These are phyloP conservation scores for Brassicogethes aeneus DNA, from an alignment of 2,888 invertebrate species.

Conservation along the genomic window DNA sequence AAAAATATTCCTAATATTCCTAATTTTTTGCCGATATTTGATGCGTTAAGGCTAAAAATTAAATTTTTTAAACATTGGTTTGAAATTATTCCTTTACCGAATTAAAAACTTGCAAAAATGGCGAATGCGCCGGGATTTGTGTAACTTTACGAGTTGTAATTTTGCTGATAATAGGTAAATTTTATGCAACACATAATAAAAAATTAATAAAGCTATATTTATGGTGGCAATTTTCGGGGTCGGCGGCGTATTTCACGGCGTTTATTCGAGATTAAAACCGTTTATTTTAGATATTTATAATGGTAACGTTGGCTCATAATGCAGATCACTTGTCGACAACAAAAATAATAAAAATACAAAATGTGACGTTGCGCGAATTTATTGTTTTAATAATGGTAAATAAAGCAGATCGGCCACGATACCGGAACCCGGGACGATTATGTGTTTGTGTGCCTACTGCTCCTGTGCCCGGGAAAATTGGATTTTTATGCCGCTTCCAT, in stretches of 20 bases:
- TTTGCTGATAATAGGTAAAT: too few relatives aligned
- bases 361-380: conserved; percentile 42
- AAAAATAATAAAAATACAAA: conserved; percentile 41
- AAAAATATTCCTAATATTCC: too few relatives aligned
- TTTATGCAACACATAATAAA: conserved; percentile 38
- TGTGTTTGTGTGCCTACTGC: conserved; percentile 9
- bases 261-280: conserved; percentile 45
- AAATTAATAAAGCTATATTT: conserved; percentile 44
- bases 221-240: conserved; percentile 42
- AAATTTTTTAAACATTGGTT: too few relatives aligned
- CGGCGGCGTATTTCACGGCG: conserved; percentile 38
- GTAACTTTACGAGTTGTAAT: too few relatives aligned
- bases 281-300: conserved; percentile 45
- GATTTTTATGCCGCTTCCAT: conserved; percentile 39
- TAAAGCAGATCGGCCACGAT: conserved; percentile 39
- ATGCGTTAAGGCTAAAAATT: too few relatives aligned
- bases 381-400: conserved; percentile 45
- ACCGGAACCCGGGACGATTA: conserved; percentile 28
- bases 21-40: too few relatives aligned
- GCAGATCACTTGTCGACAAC: conserved; percentile 42
- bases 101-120: too few relatives aligned
- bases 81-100: too few relatives aligned
- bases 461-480: conserved; percentile 31
- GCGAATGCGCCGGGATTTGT: too few relatives aligned
- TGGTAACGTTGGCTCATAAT: conserved; percentile 40